These are phyloP conservation scores for Sitodiplosis mosellana DNA, from an alignment of 1,140 invertebrate species.

Conservation along the genomic window DNA sequence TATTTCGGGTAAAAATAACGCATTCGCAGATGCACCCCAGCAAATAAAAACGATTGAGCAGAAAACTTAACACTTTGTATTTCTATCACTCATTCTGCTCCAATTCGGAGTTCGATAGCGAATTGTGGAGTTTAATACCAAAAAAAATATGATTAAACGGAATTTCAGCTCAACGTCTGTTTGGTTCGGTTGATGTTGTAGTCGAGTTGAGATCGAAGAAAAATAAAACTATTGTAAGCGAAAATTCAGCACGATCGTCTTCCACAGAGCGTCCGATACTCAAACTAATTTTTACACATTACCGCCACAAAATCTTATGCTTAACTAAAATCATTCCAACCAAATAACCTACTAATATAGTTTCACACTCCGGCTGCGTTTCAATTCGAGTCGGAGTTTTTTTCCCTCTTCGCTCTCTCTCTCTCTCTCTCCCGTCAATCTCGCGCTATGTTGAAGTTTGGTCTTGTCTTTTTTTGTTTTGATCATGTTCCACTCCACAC, in stretches of 20 bases:
- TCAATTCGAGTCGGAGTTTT: no score
- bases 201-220: neutral
- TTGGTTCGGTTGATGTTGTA: neutral
- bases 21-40: neutral
- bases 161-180: neutral
- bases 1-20: neutral
- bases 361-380: neutral
- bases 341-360: conserved; percentile 3
- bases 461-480: no score
- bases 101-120: no score
- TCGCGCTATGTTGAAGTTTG: no score
- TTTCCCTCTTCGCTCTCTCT: no score
- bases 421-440: no score
- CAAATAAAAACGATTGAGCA: no score
- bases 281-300: neutral
- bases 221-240: neutral
- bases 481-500: no score
- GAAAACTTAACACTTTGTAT: no score
- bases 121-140: no score
- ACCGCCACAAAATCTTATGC: neutral
- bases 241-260: neutral
- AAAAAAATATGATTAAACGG: neutral
- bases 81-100: no score
- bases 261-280: neutral
- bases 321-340: neutral